phyloP scores from a whole-genome alignment of 2,113 vertebrate genomes.

The Perognathus longimembris region DNA sequence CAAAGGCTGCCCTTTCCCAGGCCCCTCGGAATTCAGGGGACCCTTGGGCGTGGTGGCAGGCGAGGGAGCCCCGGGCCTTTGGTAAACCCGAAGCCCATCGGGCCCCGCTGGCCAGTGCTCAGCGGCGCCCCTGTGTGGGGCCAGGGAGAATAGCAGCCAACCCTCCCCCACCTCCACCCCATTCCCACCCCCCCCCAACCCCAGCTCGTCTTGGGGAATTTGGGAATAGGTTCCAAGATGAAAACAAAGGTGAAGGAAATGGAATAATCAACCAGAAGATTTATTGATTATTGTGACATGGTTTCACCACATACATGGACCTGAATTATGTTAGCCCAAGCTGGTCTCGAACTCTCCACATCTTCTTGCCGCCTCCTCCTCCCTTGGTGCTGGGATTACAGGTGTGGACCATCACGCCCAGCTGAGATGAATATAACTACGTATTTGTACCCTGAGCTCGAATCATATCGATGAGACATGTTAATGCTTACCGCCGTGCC shows the following conservation, averaged over 20 bases:
- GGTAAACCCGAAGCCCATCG: too few relatives aligned
- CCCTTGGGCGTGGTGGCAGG: too few relatives aligned
- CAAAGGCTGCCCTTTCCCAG: conserved; percentile 29
- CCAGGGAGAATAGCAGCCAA: neutral
- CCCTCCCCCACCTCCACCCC: too few relatives aligned
- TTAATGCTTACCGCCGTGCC: neutral
- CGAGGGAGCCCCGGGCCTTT: neutral
- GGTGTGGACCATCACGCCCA: too few relatives aligned
- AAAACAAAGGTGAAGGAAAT: neutral
- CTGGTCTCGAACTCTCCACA: too few relatives aligned
- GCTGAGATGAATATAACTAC: neutral
- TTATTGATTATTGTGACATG: too few relatives aligned
- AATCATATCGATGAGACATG: neutral
- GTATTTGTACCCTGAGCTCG: neutral
- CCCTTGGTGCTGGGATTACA: too few relatives aligned
- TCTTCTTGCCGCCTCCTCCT: too few relatives aligned
- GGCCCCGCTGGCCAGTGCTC: accelerated
- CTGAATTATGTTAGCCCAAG: too few relatives aligned
- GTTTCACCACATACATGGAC: too few relatives aligned
- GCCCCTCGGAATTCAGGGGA: conserved; percentile 14
- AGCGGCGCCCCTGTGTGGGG: neutral
- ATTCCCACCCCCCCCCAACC: too few relatives aligned
- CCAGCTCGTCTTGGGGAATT: neutral
- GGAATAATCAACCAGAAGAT: neutral
- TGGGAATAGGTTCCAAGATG: neutral